Evolutionary conservation across 2,113 vertebrate species (phyloP).

Genomic region (Larimichthys crocea): DNA sequence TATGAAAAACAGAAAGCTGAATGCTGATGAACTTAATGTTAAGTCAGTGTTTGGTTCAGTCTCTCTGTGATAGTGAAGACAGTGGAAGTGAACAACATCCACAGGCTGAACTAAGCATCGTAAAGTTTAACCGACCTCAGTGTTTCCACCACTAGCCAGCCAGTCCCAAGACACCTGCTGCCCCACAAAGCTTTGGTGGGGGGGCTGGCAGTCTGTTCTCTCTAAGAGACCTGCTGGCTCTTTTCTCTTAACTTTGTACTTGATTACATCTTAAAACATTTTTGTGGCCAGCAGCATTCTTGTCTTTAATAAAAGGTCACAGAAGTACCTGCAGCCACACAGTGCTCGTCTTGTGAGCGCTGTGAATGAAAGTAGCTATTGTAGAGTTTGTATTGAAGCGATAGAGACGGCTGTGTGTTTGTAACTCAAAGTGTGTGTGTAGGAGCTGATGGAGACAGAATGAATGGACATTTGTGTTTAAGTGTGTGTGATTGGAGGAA

Average conservation of each 20-base stretch:
- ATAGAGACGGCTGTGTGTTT: background rate
- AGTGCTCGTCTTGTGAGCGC: background rate
- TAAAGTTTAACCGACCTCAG: background rate
- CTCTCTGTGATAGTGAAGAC: too few species aligned
- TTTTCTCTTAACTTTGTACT: background rate
- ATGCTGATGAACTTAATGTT: too few species aligned
- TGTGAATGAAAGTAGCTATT: conserved; percentile 14
- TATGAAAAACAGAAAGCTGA: too few species aligned
- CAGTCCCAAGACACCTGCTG: background rate
- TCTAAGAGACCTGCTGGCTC: background rate
- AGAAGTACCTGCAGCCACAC: conserved; percentile 11
- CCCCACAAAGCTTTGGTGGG: background rate
- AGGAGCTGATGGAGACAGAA: background rate
- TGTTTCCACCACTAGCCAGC: background rate
- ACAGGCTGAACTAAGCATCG: too few species aligned
- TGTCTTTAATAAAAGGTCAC: conserved; percentile 10
- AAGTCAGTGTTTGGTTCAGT: too few species aligned
- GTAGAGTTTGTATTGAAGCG: background rate
- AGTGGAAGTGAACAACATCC: too few species aligned
- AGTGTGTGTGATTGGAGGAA: conserved; percentile 14
- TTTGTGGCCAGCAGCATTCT: background rate
- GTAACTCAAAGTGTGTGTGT: background rate
- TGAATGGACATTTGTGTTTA: conserved; percentile 30
- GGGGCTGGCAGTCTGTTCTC: background rate
- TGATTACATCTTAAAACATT: background rate